Evolutionary conservation across 2,113 vertebrate genomes (phyloP).

Genomic region (Oreochromis tanganicae): DNA sequence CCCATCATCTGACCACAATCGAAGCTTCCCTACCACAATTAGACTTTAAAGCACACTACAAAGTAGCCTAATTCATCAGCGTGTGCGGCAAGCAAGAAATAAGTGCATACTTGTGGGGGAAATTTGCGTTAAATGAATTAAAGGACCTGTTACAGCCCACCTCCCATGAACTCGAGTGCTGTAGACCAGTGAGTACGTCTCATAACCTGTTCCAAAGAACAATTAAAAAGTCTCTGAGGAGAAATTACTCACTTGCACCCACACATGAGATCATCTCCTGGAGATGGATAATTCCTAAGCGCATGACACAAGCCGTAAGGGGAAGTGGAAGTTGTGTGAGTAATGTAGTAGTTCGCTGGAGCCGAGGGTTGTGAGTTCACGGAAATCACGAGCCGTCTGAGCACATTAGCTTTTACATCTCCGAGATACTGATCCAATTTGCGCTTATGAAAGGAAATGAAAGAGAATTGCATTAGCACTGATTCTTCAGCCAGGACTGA

Average conservation of each 20-base stretch:
- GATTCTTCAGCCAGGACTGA: constrained; percentile 26
- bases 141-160: neutral
- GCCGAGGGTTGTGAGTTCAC: constrained; percentile 22
- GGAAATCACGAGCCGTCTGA: constrained; percentile 44
- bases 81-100: neutral
- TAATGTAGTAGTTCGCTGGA: constrained; percentile 34
- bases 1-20: neutral
- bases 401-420: constrained; percentile 53
- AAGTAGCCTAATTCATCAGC: neutral
- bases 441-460: constrained; percentile 56
- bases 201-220: constrained; percentile 8
- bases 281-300: constrained; percentile 29
- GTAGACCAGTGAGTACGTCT: neutral
- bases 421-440: constrained; percentile 61
- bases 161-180: neutral
- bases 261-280: constrained; percentile 60
- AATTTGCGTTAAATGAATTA: neutral
- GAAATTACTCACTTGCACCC: constrained; percentile 46
- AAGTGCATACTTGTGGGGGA: neutral
- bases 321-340: constrained; percentile 52
- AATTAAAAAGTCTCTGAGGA: constrained; percentile 45
- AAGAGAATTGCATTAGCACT: constrained; percentile 38
- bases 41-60: neutral
- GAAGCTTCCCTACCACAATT: neutral
- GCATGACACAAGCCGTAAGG: constrained; percentile 41